Evolutionary conservation across 1,140 invertebrate species (phyloP).

Genomic region (Radopholus similis): DNA sequence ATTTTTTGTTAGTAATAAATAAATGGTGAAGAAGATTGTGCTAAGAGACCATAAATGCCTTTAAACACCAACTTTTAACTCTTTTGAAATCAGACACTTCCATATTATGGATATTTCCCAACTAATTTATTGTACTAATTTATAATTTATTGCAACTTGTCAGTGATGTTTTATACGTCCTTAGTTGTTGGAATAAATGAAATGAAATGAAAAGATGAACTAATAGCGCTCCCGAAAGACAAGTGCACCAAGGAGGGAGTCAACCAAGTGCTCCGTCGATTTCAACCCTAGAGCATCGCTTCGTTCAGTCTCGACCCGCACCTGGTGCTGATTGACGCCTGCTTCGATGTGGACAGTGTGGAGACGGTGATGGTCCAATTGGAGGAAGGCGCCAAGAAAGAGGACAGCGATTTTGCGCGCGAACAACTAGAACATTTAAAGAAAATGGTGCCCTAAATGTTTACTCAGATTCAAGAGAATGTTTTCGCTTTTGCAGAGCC

Average conservation of each 20-base stretch:
- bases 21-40: no score
- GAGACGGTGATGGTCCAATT: constrained; percentile 78
- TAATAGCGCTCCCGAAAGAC: constrained; percentile 9
- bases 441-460: constrained; percentile 68
- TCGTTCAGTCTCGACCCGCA: constrained; percentile 72
- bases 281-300: constrained; percentile 31
- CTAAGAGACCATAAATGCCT: no score
- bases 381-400: constrained; percentile 63
- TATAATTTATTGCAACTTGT: no score
- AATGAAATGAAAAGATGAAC: background rate
- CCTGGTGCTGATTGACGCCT: constrained; percentile 75
- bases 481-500: constrained; percentile 69
- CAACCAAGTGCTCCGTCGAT: constrained; percentile 9
- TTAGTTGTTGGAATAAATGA: no score
- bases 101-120: no score
- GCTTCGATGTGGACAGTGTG: constrained; percentile 71
- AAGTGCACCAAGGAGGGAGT: constrained; percentile 19
- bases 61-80: no score
- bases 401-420: constrained; percentile 74
- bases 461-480: background rate
- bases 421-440: constrained; percentile 71
- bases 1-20: no score
- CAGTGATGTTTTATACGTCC: no score
- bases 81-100: no score
- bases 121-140: no score